phyloP scores from a whole-genome alignment of 2,888 invertebrate species.

The Drosophila vallismaia region DNA sequence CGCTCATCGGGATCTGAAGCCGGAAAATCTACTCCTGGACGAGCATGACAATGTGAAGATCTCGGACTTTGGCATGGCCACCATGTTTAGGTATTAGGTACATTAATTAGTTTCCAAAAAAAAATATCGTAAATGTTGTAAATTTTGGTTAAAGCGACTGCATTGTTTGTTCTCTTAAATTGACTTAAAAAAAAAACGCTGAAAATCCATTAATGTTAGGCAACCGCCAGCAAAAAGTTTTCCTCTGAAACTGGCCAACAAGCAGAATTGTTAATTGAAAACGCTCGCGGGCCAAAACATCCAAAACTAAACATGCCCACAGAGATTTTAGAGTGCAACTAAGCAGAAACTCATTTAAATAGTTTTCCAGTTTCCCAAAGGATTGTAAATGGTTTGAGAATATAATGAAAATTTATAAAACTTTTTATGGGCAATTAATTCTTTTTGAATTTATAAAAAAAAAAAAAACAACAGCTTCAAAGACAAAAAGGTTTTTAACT shows the following conservation, averaged over 20 bases:
- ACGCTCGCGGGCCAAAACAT: slow-evolving; percentile 11
- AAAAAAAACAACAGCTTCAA: too few species aligned
- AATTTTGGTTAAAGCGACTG: not conserved
- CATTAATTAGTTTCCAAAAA: slow-evolving; percentile 47
- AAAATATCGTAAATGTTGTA: not conserved
- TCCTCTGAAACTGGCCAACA: slow-evolving; percentile 21
- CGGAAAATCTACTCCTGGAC: slow-evolving; percentile 97
- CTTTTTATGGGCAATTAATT: not conserved
- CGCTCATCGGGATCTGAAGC: slow-evolving; percentile 97
- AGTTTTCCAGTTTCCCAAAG: not conserved
- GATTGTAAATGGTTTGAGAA: slow-evolving; percentile 5
- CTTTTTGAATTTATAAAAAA: too few species aligned
- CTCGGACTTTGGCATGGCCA: slow-evolving; percentile 98
- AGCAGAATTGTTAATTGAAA: slow-evolving; percentile 45
- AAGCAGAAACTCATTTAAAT: slow-evolving; percentile 24
- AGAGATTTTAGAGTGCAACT: slow-evolving; percentile 16
- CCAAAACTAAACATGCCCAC: slow-evolving; percentile 15
- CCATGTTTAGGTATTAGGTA: slow-evolving; percentile 88
- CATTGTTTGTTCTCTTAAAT: not conserved
- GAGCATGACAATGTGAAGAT: slow-evolving; percentile 94
- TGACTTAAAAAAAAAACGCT: slow-evolving; percentile 3
- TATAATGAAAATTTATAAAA: too few species aligned
- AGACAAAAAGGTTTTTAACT: not conserved
- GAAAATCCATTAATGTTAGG: slow-evolving; percentile 24
- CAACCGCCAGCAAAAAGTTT: slow-evolving; percentile 21